Percentiles rank a stretch among this genome's conserved stretches.
Conservation (phyloP, 2,888 invertebrate species). For the Habrosyne pyritoides region DNA sequence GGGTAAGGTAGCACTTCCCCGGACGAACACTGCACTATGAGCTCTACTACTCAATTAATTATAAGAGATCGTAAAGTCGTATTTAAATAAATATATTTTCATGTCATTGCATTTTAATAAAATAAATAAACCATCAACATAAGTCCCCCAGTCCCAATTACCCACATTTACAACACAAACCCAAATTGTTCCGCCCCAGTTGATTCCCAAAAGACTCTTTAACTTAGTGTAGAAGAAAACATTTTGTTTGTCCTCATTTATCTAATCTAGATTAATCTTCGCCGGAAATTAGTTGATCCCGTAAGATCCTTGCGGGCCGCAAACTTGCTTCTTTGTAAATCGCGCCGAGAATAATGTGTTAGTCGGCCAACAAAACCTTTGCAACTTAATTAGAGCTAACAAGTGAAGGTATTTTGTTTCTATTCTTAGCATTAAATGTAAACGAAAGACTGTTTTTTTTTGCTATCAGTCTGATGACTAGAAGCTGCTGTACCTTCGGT, state of each 20-base stretch:
- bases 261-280: conserved; percentile 42
- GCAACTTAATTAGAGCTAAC: conserved; percentile 1
- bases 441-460: no score
- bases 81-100: no score
- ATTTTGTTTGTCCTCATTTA: conserved; percentile 24
- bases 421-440: background rate
- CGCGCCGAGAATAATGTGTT: conserved; percentile 16
- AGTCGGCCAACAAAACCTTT: conserved; percentile 2
- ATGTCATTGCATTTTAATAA: no score
- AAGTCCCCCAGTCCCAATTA: background rate
- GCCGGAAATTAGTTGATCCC: conserved; percentile 36
- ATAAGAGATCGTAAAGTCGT: no score
- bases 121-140: background rate
- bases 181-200: background rate
- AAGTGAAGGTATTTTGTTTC: background rate
- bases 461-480: no score
- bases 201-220: conserved; percentile 5
- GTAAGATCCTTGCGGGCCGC: conserved; percentile 25
- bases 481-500: no score
- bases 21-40: no score
- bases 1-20: no score
- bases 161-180: conserved; percentile 1
- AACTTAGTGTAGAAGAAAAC: conserved; percentile 18
- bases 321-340: conserved; percentile 29
- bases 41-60: no score